Conservation (phyloP, 2,797 vertebrate species). For the Pseudochirops corinnae region DNA sequence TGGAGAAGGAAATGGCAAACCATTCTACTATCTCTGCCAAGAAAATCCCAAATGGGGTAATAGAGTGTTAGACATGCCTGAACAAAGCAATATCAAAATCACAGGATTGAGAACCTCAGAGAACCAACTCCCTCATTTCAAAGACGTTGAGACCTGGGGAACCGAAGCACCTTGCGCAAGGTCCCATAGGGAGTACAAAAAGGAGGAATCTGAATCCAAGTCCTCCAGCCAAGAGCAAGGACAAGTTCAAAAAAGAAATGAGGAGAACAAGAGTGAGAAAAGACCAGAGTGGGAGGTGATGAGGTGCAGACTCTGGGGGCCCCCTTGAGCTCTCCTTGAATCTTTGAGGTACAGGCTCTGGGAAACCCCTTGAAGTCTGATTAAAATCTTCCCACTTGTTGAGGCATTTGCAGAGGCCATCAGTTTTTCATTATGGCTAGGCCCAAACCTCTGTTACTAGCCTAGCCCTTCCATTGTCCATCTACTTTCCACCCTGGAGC, state of each 20-base stretch:
- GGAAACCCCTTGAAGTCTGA: too few species aligned
- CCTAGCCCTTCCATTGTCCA: too few species aligned
- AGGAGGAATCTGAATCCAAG: neutral
- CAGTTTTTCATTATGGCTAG: too few species aligned
- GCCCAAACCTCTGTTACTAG: too few species aligned
- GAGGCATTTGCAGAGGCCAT: too few species aligned
- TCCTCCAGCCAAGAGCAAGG: neutral
- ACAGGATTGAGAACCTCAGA: neutral
- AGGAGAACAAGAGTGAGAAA: neutral
- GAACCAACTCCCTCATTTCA: neutral
- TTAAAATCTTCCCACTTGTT: too few species aligned
- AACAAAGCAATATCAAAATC: neutral
- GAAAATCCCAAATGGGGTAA: neutral
- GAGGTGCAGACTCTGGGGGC: too few species aligned
- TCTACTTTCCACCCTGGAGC: too few species aligned
- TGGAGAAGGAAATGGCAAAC: neutral
- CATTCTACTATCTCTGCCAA: too few species aligned
- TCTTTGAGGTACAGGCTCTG: too few species aligned
- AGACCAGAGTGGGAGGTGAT: neutral
- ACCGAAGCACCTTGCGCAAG: neutral
- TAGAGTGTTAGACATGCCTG: neutral
- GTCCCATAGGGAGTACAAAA: neutral
- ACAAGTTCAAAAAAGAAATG: neutral
- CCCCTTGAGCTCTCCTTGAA: too few species aligned
- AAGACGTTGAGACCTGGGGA: neutral